Base-by-base conservation (phyloP, 2,113 vertebrate genomes). In the Gobius niger region DNA sequence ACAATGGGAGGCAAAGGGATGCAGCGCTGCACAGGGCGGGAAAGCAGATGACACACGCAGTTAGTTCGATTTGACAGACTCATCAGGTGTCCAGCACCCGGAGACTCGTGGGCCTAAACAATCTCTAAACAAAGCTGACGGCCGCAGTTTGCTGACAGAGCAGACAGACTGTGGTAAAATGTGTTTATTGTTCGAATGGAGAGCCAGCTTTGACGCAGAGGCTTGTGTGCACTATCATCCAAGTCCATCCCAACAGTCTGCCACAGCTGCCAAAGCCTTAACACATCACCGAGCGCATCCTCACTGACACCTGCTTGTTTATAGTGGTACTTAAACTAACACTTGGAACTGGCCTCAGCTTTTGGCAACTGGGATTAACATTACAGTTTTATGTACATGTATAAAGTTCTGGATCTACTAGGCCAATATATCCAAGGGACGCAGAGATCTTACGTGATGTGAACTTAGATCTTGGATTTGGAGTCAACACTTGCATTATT, bases 1-100 rank as follows among this genome's bases (percentile, higher is more conserved):
- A 82, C 66, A 56, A 74, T 67, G 52, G 62, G 64, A 71, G 77
- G 67, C 44, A 65, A 44, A 57, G 53, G 11, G 54, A 76, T 62
- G 68, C 46, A 56, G 59, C 40, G 50, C 56, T 52, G 12, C 42
- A 67, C 52, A 46, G 64, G 65, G 64, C 71, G 69, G 63, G 44
- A 82, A 63, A 72, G 13, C 11, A 70, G 47, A 51, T 63, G 42
- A 61, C 4, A 11, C 56, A 49, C 42, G 7, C 7, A 13, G 52
- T 65, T 68, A 68, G 51, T 62, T 67, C n/a, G 49, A 65, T 63
- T 12, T 62, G 50, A 63, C 40, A 34, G 50, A 16, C 4, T 9
- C 4, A 50, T 10, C 15, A n/a, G 18, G 34, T 61, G 40, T 12
- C 49, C 34, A 47, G 14, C 51, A 19, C 13, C 52, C 53, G 16